Percentiles rank a stretch among this genome's conserved stretches.
Evolutionary conservation across 2,113 vertebrate genomes (phyloP).

Genomic region (Pelvicachromis taeniatus): DNA sequence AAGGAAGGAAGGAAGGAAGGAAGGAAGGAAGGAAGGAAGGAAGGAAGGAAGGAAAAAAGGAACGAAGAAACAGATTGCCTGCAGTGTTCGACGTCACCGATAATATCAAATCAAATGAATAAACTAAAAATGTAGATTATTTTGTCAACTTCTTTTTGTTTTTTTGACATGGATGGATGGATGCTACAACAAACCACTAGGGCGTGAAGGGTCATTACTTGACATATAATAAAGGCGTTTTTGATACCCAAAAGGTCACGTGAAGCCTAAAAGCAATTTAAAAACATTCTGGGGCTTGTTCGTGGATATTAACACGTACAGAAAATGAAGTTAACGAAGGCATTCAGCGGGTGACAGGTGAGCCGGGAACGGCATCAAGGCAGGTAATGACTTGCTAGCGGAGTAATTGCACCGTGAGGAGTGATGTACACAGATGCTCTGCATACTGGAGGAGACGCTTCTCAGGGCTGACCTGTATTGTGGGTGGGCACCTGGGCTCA

Average conservation of each 20-base stretch:
- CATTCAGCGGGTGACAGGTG: slow-evolving; percentile 48
- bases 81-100: not conserved
- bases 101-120: slow-evolving; percentile 16
- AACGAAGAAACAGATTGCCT: not conserved
- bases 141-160: not conserved
- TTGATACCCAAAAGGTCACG: not conserved
- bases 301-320: not conserved
- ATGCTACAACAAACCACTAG: not conserved
- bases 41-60: not conserved
- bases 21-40: not conserved
- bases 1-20: not conserved
- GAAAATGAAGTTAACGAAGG: slow-evolving; percentile 19
- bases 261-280: not conserved
- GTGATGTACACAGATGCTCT: slow-evolving; percentile 22
- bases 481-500: not conserved
- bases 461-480: not conserved
- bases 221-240: not conserved
- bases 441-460: not conserved
- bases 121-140: not conserved
- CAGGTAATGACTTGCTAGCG: slow-evolving; percentile 23
- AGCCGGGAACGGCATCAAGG: not conserved
- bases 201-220: not conserved
- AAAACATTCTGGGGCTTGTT: not conserved
- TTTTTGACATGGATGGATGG: not conserved
- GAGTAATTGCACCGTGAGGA: slow-evolving; percentile 40